Conservation (phyloP, 2,888 invertebrate species). For the Miltochrista miniata region DNA sequence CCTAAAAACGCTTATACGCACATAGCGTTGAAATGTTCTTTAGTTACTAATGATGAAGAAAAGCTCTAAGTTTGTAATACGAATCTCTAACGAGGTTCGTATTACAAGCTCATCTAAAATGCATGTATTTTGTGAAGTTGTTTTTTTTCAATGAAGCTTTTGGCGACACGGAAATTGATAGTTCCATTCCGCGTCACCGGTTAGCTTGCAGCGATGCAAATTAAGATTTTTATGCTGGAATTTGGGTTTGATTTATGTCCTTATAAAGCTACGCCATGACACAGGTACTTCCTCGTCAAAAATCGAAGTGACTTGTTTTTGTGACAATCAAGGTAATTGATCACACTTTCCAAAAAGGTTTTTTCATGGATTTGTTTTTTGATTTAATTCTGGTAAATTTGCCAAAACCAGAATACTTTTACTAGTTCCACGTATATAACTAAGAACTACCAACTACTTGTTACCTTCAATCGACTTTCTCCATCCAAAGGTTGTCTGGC, state of each 20-base stretch:
- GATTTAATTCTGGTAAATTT: background rate
- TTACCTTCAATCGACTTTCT: no score
- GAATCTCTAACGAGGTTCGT: constrained; percentile 48
- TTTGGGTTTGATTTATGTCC: constrained; percentile 69
- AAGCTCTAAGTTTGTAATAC: no score
- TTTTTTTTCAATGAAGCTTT: constrained; percentile 61
- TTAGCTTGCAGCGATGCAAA: constrained; percentile 72
- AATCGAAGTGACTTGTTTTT: constrained; percentile 47
- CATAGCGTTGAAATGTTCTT: constrained; percentile 5
- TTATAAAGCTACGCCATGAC: constrained; percentile 53
- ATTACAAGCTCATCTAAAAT: constrained; percentile 54
- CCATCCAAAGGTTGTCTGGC: no score
- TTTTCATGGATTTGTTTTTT: constrained; percentile 18
- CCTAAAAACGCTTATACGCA: no score
- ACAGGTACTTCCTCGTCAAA: constrained; percentile 40
- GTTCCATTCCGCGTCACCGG: constrained; percentile 69
- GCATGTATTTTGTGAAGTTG: constrained; percentile 38
- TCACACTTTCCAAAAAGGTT: constrained; percentile 24
- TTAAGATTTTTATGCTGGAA: constrained; percentile 70
- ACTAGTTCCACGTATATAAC: no score
- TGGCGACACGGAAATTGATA: constrained; percentile 72
- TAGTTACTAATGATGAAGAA: constrained; percentile 45
- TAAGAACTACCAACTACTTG: no score
- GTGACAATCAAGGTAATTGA: constrained; percentile 26
- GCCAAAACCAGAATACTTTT: no score